Evolutionary conservation across 2,113 vertebrate genomes (phyloP).

Genomic region (Psephotus haematonotus): DNA sequence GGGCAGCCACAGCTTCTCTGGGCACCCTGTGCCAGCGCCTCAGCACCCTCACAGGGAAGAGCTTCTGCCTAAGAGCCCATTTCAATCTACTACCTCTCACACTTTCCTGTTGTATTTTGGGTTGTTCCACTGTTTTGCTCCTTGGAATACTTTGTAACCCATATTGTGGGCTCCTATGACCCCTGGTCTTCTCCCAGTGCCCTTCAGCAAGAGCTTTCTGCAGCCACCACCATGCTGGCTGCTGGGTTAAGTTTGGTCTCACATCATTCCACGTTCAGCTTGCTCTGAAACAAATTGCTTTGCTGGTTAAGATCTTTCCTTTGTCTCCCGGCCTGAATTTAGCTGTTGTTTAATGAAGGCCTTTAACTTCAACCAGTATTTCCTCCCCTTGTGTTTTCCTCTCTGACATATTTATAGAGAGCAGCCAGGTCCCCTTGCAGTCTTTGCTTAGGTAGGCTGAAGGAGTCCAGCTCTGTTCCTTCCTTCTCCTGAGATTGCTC

Average conservation of each 20-base stretch:
- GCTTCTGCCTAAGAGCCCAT: neutral
- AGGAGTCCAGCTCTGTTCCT: neutral
- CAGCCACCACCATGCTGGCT: neutral
- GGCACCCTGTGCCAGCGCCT: neutral
- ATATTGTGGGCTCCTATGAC: neutral
- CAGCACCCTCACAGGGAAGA: neutral
- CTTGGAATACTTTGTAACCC: neutral
- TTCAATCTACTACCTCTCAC: neutral
- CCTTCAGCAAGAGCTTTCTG: neutral
- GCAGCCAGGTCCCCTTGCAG: neutral
- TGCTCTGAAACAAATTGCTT: neutral
- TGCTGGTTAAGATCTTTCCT: neutral
- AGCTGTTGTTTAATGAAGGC: neutral
- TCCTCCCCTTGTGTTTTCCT: neutral
- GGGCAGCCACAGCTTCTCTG: neutral
- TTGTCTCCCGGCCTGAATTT: slow-evolving; percentile 7
- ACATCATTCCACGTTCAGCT: neutral
- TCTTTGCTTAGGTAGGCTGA: neutral
- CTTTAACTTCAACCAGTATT: slow-evolving; percentile 27
- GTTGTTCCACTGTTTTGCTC: neutral
- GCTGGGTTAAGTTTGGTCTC: accelerated
- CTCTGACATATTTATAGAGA: neutral
- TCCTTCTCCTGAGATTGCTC: neutral
- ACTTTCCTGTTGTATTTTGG: neutral
- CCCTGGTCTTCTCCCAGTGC: neutral